Base-by-base conservation (phyloP, 2,888 invertebrate species). In the Hemithea aestivaria region DNA sequence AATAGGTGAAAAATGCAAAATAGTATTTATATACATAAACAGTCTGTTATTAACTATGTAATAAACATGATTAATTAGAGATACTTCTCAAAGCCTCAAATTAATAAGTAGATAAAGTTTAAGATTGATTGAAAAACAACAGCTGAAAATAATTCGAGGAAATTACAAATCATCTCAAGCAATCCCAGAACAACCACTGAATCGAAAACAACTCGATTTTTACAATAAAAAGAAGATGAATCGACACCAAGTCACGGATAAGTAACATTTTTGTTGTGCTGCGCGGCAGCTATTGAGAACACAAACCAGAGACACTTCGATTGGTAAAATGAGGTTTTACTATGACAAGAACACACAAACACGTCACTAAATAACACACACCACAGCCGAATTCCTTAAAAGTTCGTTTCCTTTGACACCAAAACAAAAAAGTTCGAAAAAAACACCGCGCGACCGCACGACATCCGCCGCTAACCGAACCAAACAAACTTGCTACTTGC, bases 401-500 rank as follows among this genome's bases (percentile, higher is more conserved):
- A 65, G 60, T 67, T 72, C 64, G 63, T 73, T 73, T 70, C 48
- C 65, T 66, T 72, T 61, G 59, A 58, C 51, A 66, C 61, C 41
- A 54, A 57, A 53, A 54, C 52, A 65, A 70, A 68, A 73, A 73
- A 75, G 68, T 78, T 74, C 71, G 73, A 70, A 74, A 67, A 64
- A 67, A 66, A 63, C 62, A 61, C 65, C 72, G 66, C 62, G 65
- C 61, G 53, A 65, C 66, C 63, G 66, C 56, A 74, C 80, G 64
- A 74, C 80, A 65, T 66, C 66, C 77, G 69, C 62, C 62, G 63
- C 66, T 68, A 67, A 69, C 65, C 70, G 74, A 67, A 58, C 66
- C 71, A 73, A 73, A 77, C 78, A 73, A 81, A 80, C 80, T 76
- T 72, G 74, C 53, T 47, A 53, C 55, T 57, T 57, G 62, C 55